phyloP scores from a whole-genome alignment of 2,888 invertebrate genomes.

The Diplazon laetatorius region DNA sequence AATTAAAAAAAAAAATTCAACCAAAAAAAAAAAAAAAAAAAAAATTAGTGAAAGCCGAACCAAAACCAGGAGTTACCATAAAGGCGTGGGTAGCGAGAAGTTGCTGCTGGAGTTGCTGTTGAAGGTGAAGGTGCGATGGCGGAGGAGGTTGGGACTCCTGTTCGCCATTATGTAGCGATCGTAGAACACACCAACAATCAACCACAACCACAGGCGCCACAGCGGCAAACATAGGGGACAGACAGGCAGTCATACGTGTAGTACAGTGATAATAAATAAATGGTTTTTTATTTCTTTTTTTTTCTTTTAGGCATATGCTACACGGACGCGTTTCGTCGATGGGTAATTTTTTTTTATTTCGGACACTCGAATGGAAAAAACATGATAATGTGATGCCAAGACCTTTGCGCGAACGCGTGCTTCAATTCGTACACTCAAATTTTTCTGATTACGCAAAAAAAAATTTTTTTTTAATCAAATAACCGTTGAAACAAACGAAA shows the following conservation, averaged over 20 bases:
- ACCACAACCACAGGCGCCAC: slow-evolving; percentile 83
- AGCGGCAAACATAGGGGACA: slow-evolving; percentile 83
- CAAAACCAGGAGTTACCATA: slow-evolving; percentile 83
- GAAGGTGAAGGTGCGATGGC: slow-evolving; percentile 82
- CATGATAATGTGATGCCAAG: slow-evolving; percentile 59
- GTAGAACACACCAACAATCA: slow-evolving; percentile 83
- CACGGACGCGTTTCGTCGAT: slow-evolving; percentile 52
- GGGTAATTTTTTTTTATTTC: slow-evolving; percentile 46
- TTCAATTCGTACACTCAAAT: slow-evolving; percentile 22
- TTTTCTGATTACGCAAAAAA: neutral
- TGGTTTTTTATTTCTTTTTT: slow-evolving; percentile 47
- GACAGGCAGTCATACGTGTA: slow-evolving; percentile 83
- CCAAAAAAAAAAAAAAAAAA: too few species aligned
- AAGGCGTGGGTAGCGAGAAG: slow-evolving; percentile 83
- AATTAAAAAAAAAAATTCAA: too few species aligned
- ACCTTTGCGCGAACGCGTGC: slow-evolving; percentile 57
- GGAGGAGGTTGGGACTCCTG: slow-evolving; percentile 82
- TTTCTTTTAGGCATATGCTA: slow-evolving; percentile 30
- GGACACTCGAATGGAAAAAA: slow-evolving; percentile 38
- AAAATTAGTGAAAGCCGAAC: slow-evolving; percentile 82
- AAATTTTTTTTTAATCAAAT: too few species aligned
- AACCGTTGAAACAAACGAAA: neutral
- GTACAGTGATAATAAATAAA: slow-evolving; percentile 73
- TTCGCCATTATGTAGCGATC: slow-evolving; percentile 80
- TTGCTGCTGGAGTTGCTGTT: slow-evolving; percentile 83